phyloP scores from a whole-genome alignment of 2,113 vertebrate genomes.

The Charadrius vociferus region DNA sequence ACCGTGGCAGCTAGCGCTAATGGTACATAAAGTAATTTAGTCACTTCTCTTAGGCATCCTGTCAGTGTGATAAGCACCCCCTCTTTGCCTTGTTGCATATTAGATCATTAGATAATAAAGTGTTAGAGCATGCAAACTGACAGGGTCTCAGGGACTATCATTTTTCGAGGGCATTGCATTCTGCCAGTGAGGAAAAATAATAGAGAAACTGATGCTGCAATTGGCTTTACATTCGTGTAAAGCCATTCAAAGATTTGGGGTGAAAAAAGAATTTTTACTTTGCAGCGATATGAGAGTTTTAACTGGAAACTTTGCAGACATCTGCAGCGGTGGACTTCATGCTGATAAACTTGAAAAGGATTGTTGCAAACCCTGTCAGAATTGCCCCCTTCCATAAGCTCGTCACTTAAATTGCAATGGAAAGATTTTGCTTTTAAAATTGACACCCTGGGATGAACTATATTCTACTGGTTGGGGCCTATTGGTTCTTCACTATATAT shows the following conservation, averaged over 20 bases:
- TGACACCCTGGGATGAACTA: not conserved
- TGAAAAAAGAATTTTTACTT: not conserved
- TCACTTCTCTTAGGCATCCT: constrained; percentile 80
- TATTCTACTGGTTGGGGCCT: not conserved
- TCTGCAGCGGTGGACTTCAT: not conserved
- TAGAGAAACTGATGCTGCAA: constrained; percentile 70
- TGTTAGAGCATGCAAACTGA: constrained; percentile 78
- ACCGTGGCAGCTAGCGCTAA: constrained; percentile 77
- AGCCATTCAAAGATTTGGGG: constrained; percentile 7
- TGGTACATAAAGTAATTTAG: constrained; percentile 86
- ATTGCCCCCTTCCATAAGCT: not conserved
- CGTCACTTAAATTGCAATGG: not conserved
- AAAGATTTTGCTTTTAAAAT: constrained; percentile 40
- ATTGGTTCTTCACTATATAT: not conserved
- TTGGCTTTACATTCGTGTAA: constrained; percentile 65
- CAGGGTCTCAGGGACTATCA: constrained; percentile 75
- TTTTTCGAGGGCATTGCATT: constrained; percentile 66
- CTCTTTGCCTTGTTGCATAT: constrained; percentile 84
- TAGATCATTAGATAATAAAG: constrained; percentile 89
- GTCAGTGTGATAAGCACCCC: constrained; percentile 80
- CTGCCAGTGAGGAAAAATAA: constrained; percentile 62
- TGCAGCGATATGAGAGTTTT: not conserved
- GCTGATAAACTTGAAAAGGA: not conserved
- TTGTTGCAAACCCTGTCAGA: not conserved
- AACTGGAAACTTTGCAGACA: constrained; percentile 1